Conservation (phyloP, 2,113 vertebrate genomes). For the Xiphophorus maculatus region DNA sequence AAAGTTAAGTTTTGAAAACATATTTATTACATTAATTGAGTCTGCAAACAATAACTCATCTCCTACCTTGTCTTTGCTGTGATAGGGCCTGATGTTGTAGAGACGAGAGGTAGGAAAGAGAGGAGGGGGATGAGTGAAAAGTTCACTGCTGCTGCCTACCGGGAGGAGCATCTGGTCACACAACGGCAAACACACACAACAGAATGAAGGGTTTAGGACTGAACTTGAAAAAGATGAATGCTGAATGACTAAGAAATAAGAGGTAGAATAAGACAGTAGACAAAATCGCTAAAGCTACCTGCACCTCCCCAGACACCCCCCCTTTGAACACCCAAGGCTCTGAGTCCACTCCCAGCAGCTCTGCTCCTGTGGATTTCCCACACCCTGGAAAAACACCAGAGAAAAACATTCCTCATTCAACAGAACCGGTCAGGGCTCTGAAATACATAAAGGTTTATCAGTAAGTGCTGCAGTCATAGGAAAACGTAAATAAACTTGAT, state of each 20-base stretch:
- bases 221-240: background rate
- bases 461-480: too few species aligned
- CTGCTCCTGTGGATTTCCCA: constrained; percentile 75
- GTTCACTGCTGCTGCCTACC: constrained; percentile 81
- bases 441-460: too few species aligned
- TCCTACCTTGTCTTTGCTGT: constrained; percentile 84
- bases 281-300: constrained; percentile 73
- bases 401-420: background rate
- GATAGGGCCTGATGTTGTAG: constrained; percentile 84
- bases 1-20: background rate
- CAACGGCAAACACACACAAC: constrained; percentile 9
- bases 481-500: too few species aligned
- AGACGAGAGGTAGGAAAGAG: constrained; percentile 84
- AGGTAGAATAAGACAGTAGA: background rate
- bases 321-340: constrained; percentile 86
- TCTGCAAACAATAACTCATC: background rate
- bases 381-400: constrained; percentile 78
- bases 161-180: constrained; percentile 84
- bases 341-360: constrained; percentile 74
- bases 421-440: background rate
- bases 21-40: background rate
- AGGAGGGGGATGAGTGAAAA: constrained; percentile 87
- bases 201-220: background rate
- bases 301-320: constrained; percentile 86
- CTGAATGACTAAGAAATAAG: background rate